Evolutionary conservation across 2,797 vertebrate species (phyloP), one percentile per base, ranked within the genome.

Genomic region (Clarias fuscus): DNA sequence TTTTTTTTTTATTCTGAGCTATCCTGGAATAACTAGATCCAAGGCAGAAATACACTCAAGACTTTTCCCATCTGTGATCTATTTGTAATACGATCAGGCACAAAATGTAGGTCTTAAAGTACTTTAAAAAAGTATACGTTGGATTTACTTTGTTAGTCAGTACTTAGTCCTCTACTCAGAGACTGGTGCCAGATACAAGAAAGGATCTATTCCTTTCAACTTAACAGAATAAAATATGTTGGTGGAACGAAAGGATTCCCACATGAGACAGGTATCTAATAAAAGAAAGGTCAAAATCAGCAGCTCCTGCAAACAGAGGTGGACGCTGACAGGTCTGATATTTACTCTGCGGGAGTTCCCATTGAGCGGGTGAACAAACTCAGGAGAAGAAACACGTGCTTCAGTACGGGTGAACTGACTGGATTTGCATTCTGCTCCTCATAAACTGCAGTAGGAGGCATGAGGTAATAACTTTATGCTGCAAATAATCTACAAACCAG

Each of bases 261-360:
- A 72, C 27, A 62, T 56, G 86, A 73, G 76, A 88, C 83, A 40
- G 80, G 43, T 82, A 82, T 88, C 76, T 86, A 90, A 91, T 89
- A 90, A 86, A 88, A 86, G 83, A 91, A 90, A 90, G 89, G 90
- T 91, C 90, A 91, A 87, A 86, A 86, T 86, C 83, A 88, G 76
- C 58, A 67, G 80, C 73, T 88, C 82, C 59, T 80, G 88, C 90
- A 90, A 90, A 91, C 86, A 87, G 58, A 85, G 53, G 77, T 89
- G 85, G 88, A 88, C 65, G 84, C 76, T 89, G 90, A 87, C 89
- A 88, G 89, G 85, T 75, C 48, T 91, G 89, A 85, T 89, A 91
- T 90, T 90, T 88, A 87, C 86, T 65, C 67, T 84, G 68, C 67
- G 65, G 86, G 40, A 76, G n/a, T 61, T 84, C 85, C 75, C 81